Percentiles rank a stretch among this genome's conserved stretches.
Evolutionary conservation across 2,797 vertebrate species (phyloP).

Genomic region (Heterohyrax brucei): DNA sequence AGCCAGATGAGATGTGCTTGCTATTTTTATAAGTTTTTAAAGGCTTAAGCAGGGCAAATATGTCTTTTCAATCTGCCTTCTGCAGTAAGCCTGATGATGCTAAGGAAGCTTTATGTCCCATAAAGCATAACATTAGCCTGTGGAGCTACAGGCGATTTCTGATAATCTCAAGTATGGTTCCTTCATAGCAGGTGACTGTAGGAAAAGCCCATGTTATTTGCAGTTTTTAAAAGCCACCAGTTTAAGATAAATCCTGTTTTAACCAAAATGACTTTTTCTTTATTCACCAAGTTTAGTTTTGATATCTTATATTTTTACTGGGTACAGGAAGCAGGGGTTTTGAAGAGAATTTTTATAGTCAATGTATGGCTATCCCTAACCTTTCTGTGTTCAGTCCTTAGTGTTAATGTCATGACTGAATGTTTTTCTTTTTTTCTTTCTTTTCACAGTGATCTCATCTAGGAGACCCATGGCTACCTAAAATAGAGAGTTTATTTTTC

Average conservation of each 20-base stretch:
- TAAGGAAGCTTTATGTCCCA: slow-evolving; percentile 83
- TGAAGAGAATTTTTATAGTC: slow-evolving; percentile 2
- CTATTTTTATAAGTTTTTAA: slow-evolving; percentile 88
- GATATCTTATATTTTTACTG: slow-evolving; percentile 21
- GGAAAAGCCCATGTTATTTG: slow-evolving; percentile 69
- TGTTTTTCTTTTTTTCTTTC: not conserved
- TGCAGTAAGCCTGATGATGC: slow-evolving; percentile 83
- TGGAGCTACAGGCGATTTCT: slow-evolving; percentile 72
- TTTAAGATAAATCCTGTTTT: slow-evolving; percentile 60
- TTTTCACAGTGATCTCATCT: not conserved
- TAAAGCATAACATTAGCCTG: slow-evolving; percentile 83
- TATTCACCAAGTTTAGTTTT: slow-evolving; percentile 3
- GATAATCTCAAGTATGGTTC: slow-evolving; percentile 74
- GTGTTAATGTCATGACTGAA: not conserved
- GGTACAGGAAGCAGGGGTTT: slow-evolving; percentile 8
- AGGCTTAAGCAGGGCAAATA: slow-evolving; percentile 87
- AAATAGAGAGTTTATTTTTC: slow-evolving; percentile 37
- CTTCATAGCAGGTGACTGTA: slow-evolving; percentile 46
- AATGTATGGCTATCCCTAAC: not conserved
- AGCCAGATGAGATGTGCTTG: slow-evolving; percentile 85
- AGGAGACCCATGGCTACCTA: not conserved
- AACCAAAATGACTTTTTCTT: slow-evolving; percentile 41
- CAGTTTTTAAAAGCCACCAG: slow-evolving; percentile 59
- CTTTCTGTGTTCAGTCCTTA: not conserved
- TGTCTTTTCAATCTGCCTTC: slow-evolving; percentile 85